Evolutionary conservation across 2,888 invertebrate species (phyloP), one percentile per base, ranked within the genome.

Genomic region (Tuta absoluta): DNA sequence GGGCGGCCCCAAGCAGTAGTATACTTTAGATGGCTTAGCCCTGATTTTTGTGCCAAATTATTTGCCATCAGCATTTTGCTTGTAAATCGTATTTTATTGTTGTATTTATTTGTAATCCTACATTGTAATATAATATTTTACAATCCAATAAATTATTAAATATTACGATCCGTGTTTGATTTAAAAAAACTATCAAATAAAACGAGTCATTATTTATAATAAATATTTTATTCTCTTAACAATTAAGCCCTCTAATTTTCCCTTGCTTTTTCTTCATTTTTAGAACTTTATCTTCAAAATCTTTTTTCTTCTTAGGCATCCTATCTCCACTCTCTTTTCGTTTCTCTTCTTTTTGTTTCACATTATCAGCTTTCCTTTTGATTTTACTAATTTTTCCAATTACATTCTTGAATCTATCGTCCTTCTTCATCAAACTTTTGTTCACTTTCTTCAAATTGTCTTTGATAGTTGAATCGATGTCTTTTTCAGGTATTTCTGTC

Each of bases 1-100:
- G n/a, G 12, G 28, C 11, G 33, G 33, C 56, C 56, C 56, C 56
- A 56, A 33, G 33, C 56, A 56, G 56, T 56, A 56, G 56, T 56
- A 56, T 56, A 56, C 33, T 28, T 62, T 51, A 11, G 67, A 71
- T 68, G 69, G 75, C 74, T 77, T 79, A 64, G 74, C 73, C 83
- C 83, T 86, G 76, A 77, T 81, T 82, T 78, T 81, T 81, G 90
- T 91, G 90, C 90, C 90, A 91, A 91, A 89, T 88, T 69, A 85
- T 89, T 89, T 89, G 88, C 88, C 86, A 85, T 86, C 77, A 72
- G 76, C 74, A 78, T 72, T 69, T 76, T 73, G 82, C 84, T 85
- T 86, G 19, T 49, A 37, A 59, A 70, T 74, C 71, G 69, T 78
- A 75, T 81, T 80, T 79, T 78, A 76, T 78, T 81, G 82, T 86